Evolutionary conservation across 2,113 vertebrate species (phyloP).

Genomic region (Cheirogaleus medius): DNA sequence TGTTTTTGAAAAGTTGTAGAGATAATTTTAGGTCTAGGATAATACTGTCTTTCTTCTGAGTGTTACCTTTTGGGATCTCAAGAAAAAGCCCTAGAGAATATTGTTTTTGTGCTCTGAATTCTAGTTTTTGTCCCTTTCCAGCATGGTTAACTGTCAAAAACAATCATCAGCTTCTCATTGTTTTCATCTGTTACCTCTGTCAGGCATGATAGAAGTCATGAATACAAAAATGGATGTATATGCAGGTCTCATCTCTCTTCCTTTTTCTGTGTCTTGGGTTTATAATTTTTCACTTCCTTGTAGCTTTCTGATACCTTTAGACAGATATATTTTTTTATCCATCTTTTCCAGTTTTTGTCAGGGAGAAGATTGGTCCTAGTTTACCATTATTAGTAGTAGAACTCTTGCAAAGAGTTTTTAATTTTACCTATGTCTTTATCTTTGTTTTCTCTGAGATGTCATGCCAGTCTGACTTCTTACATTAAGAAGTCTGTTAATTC

Average conservation of each 20-base stretch:
- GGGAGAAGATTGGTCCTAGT: background rate
- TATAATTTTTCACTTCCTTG: background rate
- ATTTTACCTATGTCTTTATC: background rate
- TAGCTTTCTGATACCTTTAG: background rate
- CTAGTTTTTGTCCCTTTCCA: background rate
- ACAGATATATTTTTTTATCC: background rate
- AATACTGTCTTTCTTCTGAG: background rate
- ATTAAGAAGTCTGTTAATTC: background rate
- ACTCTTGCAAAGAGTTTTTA: background rate
- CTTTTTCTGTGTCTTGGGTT: background rate
- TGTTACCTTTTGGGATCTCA: background rate
- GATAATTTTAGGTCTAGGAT: background rate
- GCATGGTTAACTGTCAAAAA: background rate
- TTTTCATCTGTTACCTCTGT: background rate
- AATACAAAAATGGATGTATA: background rate
- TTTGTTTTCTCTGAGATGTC: slow-evolving; percentile 1
- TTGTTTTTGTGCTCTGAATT: background rate
- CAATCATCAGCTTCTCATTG: background rate
- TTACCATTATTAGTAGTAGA: background rate
- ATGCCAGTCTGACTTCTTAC: background rate
- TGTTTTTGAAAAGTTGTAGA: background rate
- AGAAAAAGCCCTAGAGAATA: background rate
- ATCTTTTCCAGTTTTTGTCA: background rate
- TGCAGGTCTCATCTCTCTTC: background rate
- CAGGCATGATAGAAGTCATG: background rate